phyloP scores from a whole-genome alignment of 1,140 invertebrate genomes.

The Eumaeus atala region DNA sequence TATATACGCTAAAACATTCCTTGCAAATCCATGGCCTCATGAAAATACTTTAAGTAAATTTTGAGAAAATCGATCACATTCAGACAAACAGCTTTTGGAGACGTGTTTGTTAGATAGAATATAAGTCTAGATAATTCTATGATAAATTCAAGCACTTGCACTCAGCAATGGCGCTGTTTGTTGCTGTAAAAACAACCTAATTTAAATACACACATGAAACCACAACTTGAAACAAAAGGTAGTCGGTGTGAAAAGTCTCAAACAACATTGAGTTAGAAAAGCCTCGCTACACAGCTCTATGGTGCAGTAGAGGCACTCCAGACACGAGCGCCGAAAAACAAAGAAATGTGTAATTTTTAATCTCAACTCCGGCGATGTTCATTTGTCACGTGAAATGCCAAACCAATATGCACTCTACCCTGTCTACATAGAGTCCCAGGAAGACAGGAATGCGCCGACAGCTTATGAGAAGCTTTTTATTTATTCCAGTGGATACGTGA shows the following conservation, averaged over 20 bases:
- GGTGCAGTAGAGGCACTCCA: not conserved
- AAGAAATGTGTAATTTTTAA: slow-evolving; percentile 60
- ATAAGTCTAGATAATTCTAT: no score
- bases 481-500: slow-evolving; percentile 16
- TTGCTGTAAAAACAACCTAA: not conserved
- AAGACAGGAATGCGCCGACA: slow-evolving; percentile 12
- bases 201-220: not conserved
- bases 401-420: slow-evolving; percentile 1
- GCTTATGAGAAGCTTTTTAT: slow-evolving; percentile 14
- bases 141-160: no score
- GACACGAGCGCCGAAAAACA: slow-evolving; percentile 19
- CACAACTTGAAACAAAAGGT: no score
- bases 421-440: not conserved
- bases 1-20: no score
- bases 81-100: no score
- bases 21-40: no score
- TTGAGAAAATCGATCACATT: no score
- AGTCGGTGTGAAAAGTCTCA: no score
- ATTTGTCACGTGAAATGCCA: slow-evolving; percentile 36
- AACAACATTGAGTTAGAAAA: no score
- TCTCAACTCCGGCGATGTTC: slow-evolving; percentile 53
- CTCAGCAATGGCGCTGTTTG: no score
- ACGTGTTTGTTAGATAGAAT: no score
- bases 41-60: no score
- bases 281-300: not conserved